Conservation (phyloP, 2,888 invertebrate species). For the Lochmaea capreae region DNA sequence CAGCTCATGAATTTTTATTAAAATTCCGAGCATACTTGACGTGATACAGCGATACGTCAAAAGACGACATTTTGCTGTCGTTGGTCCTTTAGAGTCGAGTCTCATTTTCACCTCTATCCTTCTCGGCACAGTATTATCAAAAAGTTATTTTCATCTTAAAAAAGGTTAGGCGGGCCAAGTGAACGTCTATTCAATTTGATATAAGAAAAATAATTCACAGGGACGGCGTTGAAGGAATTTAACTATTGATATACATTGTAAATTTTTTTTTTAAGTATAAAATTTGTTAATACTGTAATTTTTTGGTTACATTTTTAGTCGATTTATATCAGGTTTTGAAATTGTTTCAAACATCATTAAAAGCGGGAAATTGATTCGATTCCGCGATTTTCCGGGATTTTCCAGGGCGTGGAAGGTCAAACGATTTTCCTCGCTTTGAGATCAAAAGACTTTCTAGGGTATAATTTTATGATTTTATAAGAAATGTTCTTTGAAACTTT, state of each 20-base stretch:
- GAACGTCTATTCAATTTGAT: not conserved
- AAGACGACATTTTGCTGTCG: slow-evolving; percentile 1
- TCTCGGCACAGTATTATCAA: not conserved
- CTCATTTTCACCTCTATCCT: not conserved
- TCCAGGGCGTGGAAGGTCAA: not conserved
- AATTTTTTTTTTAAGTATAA: too few relatives aligned
- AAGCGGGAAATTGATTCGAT: not conserved
- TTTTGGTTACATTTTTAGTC: too few relatives aligned
- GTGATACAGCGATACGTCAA: slow-evolving; percentile 12
- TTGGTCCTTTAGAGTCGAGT: slow-evolving; percentile 5
- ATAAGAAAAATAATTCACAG: not conserved
- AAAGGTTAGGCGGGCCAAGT: not conserved
- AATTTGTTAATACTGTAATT: too few relatives aligned
- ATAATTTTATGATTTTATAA: too few relatives aligned
- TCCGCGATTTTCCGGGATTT: slow-evolving; percentile 8
- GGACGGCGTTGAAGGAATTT: too few relatives aligned
- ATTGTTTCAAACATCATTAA: not conserved
- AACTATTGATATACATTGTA: too few relatives aligned
- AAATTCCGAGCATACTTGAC: slow-evolving; percentile 24
- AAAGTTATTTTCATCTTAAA: not conserved
- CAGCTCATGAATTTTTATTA: slow-evolving; percentile 26
- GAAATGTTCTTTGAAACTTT: slow-evolving; percentile 34
- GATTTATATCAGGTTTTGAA: not conserved
- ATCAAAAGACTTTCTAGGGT: too few relatives aligned
- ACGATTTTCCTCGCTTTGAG: not conserved